Evolutionary conservation across 1,140 invertebrate species (phyloP).

Genomic region (Coelopa frigida): DNA sequence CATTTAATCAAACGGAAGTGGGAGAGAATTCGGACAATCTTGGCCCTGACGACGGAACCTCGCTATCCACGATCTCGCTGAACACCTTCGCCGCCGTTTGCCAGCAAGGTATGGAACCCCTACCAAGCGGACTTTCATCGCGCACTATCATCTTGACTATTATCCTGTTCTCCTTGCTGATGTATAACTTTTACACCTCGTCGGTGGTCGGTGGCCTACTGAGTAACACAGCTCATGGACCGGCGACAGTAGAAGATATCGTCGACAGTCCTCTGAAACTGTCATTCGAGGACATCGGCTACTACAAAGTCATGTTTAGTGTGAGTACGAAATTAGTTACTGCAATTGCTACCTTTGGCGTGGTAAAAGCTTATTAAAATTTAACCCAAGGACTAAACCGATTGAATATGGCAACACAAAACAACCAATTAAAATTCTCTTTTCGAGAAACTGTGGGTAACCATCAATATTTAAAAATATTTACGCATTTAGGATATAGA

Average conservation of each 20-base stretch:
- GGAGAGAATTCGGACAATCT: too few species aligned
- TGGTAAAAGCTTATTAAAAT: too few species aligned
- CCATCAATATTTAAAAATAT: too few species aligned
- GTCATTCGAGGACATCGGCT: conserved; percentile 41
- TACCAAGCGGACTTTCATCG: conserved; percentile 21
- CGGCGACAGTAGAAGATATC: conserved; percentile 28
- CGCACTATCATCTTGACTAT: conserved; percentile 30
- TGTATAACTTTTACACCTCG: conserved; percentile 42
- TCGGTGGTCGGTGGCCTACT: conserved; percentile 39
- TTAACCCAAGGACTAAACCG: too few species aligned
- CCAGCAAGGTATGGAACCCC: conserved; percentile 33
- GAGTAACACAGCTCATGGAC: conserved; percentile 30
- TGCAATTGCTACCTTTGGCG: too few species aligned
- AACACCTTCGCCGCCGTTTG: conserved; percentile 30
- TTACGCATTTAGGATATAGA: too few species aligned
- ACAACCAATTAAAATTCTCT: too few species aligned
- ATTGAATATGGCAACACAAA: too few species aligned
- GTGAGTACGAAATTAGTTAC: conserved; percentile 25
- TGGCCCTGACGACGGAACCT: too few species aligned
- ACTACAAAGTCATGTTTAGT: conserved; percentile 37
- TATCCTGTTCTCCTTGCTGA: conserved; percentile 33
- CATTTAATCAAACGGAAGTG: neutral
- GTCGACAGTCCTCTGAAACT: conserved; percentile 27
- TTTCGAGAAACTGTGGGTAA: neutral
- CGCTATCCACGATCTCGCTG: neutral